Evolutionary conservation across 2,797 vertebrate genomes (phyloP).

Genomic region (Silurus lanzhouensis): DNA sequence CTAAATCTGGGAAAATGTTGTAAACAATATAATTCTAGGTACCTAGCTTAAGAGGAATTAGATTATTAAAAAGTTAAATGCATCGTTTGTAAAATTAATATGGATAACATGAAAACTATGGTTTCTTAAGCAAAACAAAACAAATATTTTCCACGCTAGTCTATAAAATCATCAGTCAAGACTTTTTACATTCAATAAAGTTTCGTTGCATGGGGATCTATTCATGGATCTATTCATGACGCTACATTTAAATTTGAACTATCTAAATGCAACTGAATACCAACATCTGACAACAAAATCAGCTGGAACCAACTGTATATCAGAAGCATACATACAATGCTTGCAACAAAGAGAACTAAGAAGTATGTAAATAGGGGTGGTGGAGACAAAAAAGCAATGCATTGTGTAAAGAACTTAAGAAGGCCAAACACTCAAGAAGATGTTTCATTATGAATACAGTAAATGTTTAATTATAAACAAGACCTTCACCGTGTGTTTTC

Average conservation of each 20-base stretch:
- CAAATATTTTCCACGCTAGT: not conserved
- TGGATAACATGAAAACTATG: not conserved
- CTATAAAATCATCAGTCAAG: not conserved
- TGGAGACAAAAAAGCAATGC: not conserved
- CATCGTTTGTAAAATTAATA: no score
- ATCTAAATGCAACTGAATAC: not conserved
- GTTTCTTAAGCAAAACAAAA: not conserved
- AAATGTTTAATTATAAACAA: not conserved
- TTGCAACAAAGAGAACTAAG: not conserved
- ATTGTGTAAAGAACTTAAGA: not conserved
- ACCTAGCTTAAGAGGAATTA: no score
- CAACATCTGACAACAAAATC: not conserved
- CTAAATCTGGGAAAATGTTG: no score
- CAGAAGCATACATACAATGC: not conserved
- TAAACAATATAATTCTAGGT: no score
- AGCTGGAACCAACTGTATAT: not conserved
- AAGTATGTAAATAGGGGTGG: not conserved
- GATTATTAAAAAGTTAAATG: no score
- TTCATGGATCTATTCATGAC: constrained; percentile 7
- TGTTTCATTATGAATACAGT: not conserved
- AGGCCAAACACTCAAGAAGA: no score
- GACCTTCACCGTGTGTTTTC: not conserved
- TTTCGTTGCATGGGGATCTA: not conserved
- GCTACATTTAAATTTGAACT: not conserved
- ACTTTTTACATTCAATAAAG: not conserved